A percentile compares a stretch with the other conserved stretches of the same genome.
phyloP scores from a whole-genome alignment of 2,888 invertebrate genomes.

The Thera britannica region DNA sequence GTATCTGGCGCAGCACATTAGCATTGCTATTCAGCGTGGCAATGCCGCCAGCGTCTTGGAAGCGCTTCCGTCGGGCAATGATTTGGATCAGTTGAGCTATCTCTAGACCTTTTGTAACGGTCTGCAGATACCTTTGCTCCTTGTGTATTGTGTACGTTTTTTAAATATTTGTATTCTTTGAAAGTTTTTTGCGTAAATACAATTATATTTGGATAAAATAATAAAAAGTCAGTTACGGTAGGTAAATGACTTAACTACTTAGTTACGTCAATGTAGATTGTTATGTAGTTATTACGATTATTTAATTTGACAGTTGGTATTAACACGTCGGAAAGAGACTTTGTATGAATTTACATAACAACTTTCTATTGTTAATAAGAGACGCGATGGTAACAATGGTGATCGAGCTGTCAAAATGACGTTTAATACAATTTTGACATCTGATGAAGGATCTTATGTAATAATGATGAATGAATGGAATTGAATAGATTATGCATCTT shows the following conservation, averaged over 20 bases:
- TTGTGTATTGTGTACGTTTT: too few species aligned
- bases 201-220: neutral
- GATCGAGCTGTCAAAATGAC: constrained; percentile 29
- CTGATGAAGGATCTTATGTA: neutral
- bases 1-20: too few species aligned
- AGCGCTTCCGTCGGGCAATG: too few species aligned
- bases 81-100: too few species aligned
- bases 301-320: constrained; percentile 42
- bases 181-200: too few species aligned
- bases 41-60: too few species aligned
- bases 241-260: neutral
- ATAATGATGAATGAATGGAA: neutral
- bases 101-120: too few species aligned
- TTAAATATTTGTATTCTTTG: too few species aligned
- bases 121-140: too few species aligned
- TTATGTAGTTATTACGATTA: constrained; percentile 35
- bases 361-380: constrained; percentile 42
- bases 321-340: constrained; percentile 38
- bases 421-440: constrained; percentile 16
- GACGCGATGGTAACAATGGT: constrained; percentile 12
- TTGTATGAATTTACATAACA: constrained; percentile 40
- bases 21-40: too few species aligned
- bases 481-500: too few species aligned
- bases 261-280: constrained; percentile 21
- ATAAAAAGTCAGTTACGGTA: neutral